Conservation (phyloP, 2,888 invertebrate species). For the Scaptomyza polygonia region DNA sequence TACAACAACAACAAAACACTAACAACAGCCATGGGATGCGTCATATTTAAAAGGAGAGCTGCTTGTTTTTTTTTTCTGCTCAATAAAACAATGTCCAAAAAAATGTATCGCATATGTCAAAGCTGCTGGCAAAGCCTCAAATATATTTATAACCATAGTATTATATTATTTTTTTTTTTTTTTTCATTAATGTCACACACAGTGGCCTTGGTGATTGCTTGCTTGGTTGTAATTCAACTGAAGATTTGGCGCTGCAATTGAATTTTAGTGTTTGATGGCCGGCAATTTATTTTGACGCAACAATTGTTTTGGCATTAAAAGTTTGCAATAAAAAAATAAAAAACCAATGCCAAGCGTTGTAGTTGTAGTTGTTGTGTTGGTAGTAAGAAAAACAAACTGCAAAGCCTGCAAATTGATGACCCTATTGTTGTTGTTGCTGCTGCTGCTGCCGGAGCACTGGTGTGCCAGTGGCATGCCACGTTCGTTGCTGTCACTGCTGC, state of each 20-base stretch:
- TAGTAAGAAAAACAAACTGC: constrained; percentile 17
- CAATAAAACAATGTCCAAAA: constrained; percentile 40
- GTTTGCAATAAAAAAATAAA: constrained; percentile 52
- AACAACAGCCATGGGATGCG: constrained; percentile 39
- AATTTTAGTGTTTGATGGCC: constrained; percentile 44
- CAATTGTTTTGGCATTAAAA: constrained; percentile 78
- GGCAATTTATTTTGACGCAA: constrained; percentile 67
- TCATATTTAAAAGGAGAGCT: constrained; percentile 41
- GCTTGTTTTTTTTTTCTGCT: neutral
- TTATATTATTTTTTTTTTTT: too few species aligned
- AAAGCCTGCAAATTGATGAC: constrained; percentile 56
- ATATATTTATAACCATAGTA: neutral
- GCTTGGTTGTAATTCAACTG: constrained; percentile 25
- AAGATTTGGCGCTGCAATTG: constrained; percentile 44
- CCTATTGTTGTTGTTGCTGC: constrained; percentile 33
- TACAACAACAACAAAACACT: constrained; percentile 17
- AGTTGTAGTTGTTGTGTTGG: neutral
- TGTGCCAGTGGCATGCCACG: constrained; percentile 52
- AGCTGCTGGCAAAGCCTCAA: constrained; percentile 1
- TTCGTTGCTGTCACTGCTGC: constrained; percentile 65
- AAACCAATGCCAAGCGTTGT: neutral
- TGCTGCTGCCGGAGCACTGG: constrained; percentile 27
- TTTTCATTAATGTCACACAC: constrained; percentile 1
- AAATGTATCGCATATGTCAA: constrained; percentile 24
- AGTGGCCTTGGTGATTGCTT: constrained; percentile 23